Percentiles rank a stretch among this genome's conserved stretches.
phyloP scores from a whole-genome alignment of 2,888 invertebrate species.

The Octonoba sinensis region DNA sequence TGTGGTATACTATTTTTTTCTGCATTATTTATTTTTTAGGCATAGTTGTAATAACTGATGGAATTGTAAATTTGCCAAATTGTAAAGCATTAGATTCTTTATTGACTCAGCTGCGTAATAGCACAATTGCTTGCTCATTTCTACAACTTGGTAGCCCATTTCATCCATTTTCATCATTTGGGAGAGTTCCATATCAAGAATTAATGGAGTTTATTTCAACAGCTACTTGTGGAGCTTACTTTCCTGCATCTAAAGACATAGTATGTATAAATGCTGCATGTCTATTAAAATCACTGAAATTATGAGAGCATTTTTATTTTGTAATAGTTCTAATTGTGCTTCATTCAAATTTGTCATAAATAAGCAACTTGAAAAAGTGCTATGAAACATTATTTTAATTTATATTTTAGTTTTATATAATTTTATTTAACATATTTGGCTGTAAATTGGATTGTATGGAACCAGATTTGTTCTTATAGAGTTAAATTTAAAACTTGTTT shows the following conservation, averaged over 20 bases:
- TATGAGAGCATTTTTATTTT: too few species aligned
- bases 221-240: constrained; percentile 81
- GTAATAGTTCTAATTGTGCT: too few species aligned
- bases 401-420: too few species aligned
- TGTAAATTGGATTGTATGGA: too few species aligned
- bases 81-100: constrained; percentile 80
- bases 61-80: constrained; percentile 79
- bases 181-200: constrained; percentile 81
- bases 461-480: too few species aligned
- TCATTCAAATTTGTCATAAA: too few species aligned
- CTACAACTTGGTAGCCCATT: constrained; percentile 79
- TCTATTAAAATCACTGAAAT: too few species aligned
- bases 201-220: constrained; percentile 81
- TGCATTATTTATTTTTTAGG: constrained; percentile 73
- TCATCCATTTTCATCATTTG: constrained; percentile 79
- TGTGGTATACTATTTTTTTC: not conserved
- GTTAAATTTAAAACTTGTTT: too few species aligned
- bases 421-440: too few species aligned
- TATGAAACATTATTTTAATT: too few species aligned
- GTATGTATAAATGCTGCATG: constrained; percentile 67
- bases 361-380: too few species aligned
- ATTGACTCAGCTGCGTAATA: constrained; percentile 80
- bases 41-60: constrained; percentile 82
- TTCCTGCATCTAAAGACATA: constrained; percentile 68
- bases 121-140: constrained; percentile 82